A percentile compares a stretch with the other conserved stretches of the same genome.
Conservation (phyloP, 2,797 vertebrate species). For the Taeniopygia guttata region DNA sequence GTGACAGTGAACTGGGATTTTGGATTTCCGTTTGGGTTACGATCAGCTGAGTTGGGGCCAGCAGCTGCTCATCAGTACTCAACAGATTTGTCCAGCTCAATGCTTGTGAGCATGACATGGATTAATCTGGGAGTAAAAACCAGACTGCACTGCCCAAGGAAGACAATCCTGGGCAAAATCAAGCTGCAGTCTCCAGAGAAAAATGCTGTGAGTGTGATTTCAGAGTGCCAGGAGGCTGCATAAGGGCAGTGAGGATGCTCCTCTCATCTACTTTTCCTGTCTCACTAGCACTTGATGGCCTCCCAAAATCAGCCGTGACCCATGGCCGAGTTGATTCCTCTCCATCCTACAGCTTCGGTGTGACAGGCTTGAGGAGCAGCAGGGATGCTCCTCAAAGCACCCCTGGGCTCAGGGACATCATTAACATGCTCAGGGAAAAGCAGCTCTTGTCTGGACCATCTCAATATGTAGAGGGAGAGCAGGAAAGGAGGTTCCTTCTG, state of each 20-base stretch:
- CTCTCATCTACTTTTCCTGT: neutral
- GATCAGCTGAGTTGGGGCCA: neutral
- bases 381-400: neutral
- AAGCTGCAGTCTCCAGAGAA: neutral
- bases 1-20: neutral
- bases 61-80: neutral
- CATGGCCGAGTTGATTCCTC: accelerated
- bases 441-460: neutral
- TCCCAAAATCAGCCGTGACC: neutral
- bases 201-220: neutral
- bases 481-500: neutral
- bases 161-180: neutral
- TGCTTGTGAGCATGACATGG: neutral
- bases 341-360: neutral
- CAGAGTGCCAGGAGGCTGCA: neutral
- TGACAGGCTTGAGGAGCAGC: neutral
- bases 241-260: neutral
- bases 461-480: neutral
- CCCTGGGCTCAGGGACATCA: neutral
- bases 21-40: neutral
- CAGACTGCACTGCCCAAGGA: neutral
- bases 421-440: neutral
- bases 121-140: neutral
- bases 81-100: neutral
- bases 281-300: neutral